A percentile compares a stretch with the other conserved stretches of the same genome.
Conservation (phyloP, 2,113 vertebrate species). For the Pangasianodon hypophthalmus region DNA sequence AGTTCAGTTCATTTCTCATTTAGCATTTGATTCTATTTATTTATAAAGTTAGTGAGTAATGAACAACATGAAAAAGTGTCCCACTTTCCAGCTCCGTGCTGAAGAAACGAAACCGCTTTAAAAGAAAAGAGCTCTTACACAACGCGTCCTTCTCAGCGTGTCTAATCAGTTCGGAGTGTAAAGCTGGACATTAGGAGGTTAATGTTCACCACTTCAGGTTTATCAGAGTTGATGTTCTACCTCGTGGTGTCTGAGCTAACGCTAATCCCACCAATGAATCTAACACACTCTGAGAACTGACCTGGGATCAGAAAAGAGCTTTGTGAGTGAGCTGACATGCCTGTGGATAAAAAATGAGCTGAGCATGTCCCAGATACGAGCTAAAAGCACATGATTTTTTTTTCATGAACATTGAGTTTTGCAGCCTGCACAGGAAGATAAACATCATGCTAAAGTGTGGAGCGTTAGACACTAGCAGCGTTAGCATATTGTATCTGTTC, state of each 20-base stretch:
- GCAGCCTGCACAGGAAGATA: not conserved
- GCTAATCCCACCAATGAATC: not conserved
- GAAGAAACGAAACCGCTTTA: not conserved
- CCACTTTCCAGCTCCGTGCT: not conserved
- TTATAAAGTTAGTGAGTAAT: not conserved
- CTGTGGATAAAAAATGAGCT: not conserved
- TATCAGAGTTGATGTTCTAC: not conserved
- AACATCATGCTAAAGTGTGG: not conserved
- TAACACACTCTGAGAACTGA: not conserved
- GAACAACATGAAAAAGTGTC: not conserved
- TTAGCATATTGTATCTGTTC: not conserved
- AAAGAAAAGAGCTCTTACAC: not conserved
- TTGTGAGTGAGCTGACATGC: not conserved
- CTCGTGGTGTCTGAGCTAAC: not conserved
- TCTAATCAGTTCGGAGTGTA: not conserved
- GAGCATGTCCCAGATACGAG: not conserved
- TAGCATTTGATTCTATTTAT: not conserved
- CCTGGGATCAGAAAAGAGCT: not conserved
- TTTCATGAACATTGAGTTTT: not conserved
- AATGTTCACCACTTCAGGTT: not conserved
- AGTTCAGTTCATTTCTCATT: not conserved
- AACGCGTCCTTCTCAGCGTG: not conserved
- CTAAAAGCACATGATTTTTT: not conserved
- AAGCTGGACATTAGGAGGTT: not conserved
- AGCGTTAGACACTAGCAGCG: not conserved